Evolutionary conservation across 1,140 invertebrate species (phyloP).

Genomic region (Antheraea mylitta): DNA sequence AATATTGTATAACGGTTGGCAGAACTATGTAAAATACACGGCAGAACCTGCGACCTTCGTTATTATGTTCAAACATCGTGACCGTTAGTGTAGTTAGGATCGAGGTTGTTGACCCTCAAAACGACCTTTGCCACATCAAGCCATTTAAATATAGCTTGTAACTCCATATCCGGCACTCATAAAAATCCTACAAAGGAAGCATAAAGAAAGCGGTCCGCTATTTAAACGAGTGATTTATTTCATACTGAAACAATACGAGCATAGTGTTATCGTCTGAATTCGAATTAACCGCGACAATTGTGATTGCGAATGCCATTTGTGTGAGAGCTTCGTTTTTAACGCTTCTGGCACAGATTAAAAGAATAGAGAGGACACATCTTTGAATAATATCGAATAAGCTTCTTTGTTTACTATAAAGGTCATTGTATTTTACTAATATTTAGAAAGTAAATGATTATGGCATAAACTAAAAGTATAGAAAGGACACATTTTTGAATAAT

Average conservation of each 20-base stretch:
- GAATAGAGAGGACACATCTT: too few species aligned
- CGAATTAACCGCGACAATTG: conserved; percentile 66
- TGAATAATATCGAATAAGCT: too few species aligned
- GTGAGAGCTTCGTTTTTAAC: conserved; percentile 40
- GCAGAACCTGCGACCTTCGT: not conserved
- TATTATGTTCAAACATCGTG: not conserved
- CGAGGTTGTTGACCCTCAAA: not conserved
- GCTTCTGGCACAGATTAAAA: conserved; percentile 32
- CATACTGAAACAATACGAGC: conserved; percentile 10
- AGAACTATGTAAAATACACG: too few species aligned
- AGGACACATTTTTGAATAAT: too few species aligned
- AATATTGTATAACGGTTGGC: too few species aligned
- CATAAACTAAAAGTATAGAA: conserved; percentile 17
- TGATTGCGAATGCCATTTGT: conserved; percentile 54
- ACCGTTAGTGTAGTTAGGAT: not conserved
- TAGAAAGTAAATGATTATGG: conserved; percentile 10
- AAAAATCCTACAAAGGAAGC: not conserved
- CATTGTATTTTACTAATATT: too few species aligned
- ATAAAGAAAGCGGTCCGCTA: conserved; percentile 6
- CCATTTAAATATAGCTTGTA: not conserved
- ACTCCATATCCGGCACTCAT: not conserved
- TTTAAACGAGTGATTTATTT: conserved; percentile 14
- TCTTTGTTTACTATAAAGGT: too few species aligned
- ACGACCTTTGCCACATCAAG: not conserved
- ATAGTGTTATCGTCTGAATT: not conserved